Evolutionary conservation across 2,888 invertebrate genomes (phyloP).

Genomic region (Apamea monoglypha): DNA sequence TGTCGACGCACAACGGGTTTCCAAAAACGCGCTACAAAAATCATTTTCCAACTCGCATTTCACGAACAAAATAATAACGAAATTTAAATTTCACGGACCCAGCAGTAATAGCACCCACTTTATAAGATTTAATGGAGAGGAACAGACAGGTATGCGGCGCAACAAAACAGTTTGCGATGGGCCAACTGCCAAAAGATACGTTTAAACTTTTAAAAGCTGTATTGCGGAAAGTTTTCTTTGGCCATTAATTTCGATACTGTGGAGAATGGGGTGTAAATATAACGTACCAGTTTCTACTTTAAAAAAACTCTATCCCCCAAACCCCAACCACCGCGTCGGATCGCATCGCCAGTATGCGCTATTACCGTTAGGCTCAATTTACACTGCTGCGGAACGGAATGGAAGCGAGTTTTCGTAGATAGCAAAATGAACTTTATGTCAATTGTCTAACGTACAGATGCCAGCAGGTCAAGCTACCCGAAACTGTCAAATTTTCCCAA

Average conservation of each 20-base stretch:
- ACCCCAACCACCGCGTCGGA: too few species aligned
- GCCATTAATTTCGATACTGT: constrained; percentile 4
- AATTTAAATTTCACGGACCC: background rate
- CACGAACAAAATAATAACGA: constrained; percentile 1
- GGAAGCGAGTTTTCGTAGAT: too few species aligned
- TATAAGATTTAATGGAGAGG: constrained; percentile 14
- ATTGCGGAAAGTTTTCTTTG: constrained; percentile 17
- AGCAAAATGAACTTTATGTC: too few species aligned
- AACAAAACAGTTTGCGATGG: constrained; percentile 21
- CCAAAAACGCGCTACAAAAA: background rate
- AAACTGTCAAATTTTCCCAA: too few species aligned
- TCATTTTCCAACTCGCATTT: background rate
- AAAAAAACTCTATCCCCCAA: too few species aligned
- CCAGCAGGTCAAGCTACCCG: too few species aligned
- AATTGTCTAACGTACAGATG: too few species aligned
- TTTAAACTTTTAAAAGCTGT: constrained; percentile 20
- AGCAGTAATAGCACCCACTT: background rate
- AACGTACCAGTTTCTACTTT: background rate
- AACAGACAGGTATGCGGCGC: constrained; percentile 5
- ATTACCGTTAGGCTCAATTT: too few species aligned
- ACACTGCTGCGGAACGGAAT: too few species aligned
- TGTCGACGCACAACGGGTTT: too few species aligned
- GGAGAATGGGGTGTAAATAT: background rate
- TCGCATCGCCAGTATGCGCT: too few species aligned
- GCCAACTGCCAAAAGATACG: constrained; percentile 25